Evolutionary conservation across 2,797 vertebrate genomes (phyloP).

Genomic region (Hydrolagus colliei): DNA sequence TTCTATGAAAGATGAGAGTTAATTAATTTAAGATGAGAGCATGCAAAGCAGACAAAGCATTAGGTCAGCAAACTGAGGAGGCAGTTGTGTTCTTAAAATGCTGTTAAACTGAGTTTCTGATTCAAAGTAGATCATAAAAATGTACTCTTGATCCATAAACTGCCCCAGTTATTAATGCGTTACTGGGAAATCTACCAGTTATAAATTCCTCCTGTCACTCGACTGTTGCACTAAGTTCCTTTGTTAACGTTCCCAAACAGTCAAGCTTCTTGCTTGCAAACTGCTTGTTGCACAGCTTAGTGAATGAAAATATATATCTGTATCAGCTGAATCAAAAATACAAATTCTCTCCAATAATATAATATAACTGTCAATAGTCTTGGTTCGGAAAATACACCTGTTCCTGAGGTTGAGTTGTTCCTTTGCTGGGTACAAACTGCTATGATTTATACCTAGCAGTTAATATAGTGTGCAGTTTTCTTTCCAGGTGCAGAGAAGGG

Average conservation of each 20-base stretch:
- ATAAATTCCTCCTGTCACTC: neutral
- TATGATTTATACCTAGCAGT: neutral
- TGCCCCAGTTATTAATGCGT: neutral
- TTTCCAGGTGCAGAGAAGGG: neutral
- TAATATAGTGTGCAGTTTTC: neutral
- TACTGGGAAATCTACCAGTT: neutral
- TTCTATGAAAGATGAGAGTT: too few relatives aligned
- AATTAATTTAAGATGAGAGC: too few relatives aligned
- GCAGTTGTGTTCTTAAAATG: too few relatives aligned
- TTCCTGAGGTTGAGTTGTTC: neutral
- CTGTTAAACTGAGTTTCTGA: too few relatives aligned
- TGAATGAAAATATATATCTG: too few relatives aligned
- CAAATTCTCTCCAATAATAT: too few relatives aligned
- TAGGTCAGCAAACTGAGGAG: too few relatives aligned
- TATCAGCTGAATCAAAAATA: too few relatives aligned
- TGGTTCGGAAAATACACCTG: neutral
- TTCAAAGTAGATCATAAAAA: too few relatives aligned
- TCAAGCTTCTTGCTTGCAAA: neutral
- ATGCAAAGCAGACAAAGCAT: too few relatives aligned
- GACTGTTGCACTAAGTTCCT: neutral
- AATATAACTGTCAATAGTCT: neutral
- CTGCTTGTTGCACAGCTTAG: neutral
- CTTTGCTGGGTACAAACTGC: neutral
- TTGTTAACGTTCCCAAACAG: neutral
- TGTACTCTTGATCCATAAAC: neutral